phyloP scores from a whole-genome alignment of 2,113 vertebrate genomes.

The Muntiacus muntjak region DNA sequence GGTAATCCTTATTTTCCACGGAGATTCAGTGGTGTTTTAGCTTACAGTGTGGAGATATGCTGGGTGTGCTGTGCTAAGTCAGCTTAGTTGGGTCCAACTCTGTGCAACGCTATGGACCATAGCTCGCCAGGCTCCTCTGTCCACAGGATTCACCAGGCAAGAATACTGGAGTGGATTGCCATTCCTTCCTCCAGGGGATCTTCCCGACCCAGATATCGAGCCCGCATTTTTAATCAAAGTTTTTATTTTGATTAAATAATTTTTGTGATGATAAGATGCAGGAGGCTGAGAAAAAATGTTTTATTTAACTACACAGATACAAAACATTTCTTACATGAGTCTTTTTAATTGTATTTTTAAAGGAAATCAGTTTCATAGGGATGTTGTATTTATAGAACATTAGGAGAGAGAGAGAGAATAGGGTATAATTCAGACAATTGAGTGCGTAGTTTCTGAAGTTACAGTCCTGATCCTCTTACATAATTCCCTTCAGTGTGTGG shows the following conservation, averaged over 20 bases:
- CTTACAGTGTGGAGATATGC: not conserved
- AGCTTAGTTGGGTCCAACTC: not conserved
- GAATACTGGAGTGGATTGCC: not conserved
- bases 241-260: constrained; percentile 66
- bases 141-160: not conserved
- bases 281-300: constrained; percentile 63
- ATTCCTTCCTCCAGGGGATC: not conserved
- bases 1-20: not conserved
- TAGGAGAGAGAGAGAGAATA: constrained; percentile 42
- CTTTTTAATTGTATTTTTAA: constrained; percentile 65
- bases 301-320: constrained; percentile 70
- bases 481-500: constrained; percentile 25
- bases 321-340: constrained; percentile 61
- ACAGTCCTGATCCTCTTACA: not conserved
- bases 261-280: not conserved
- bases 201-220: not conserved
- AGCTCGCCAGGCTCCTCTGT: not conserved
- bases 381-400: constrained; percentile 45
- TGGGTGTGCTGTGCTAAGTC: not conserved
- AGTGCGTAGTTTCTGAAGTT: constrained; percentile 41
- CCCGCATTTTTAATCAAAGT: not conserved
- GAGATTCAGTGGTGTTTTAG: not conserved
- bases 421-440: constrained; percentile 40
- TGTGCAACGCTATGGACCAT: not conserved
- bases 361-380: constrained; percentile 50